Conservation (phyloP, 2,797 vertebrate species). For the Parauchenoglanis ngamensis region DNA sequence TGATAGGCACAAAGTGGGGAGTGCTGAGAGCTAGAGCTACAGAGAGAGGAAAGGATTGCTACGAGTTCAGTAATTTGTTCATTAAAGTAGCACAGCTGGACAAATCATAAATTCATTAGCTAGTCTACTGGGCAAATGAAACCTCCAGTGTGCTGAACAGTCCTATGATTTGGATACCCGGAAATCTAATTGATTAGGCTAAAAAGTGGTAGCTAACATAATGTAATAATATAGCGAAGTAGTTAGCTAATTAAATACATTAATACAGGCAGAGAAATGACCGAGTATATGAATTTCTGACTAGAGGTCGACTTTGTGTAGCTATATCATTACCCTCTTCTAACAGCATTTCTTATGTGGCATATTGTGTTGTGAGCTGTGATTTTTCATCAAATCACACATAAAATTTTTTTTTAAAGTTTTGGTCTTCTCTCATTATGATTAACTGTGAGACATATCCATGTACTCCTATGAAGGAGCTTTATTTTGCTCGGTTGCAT, state of each 20-base stretch:
- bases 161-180: background rate
- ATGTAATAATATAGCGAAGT: background rate
- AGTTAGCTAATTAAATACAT: background rate
- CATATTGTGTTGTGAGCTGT: background rate
- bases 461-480: background rate
- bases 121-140: background rate
- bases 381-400: no score
- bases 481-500: background rate
- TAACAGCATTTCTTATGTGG: background rate
- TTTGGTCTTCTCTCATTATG: background rate
- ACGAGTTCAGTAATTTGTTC: background rate
- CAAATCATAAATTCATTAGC: slow-evolving; percentile 12
- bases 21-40: background rate
- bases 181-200: background rate
- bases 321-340: background rate
- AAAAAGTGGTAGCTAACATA: background rate
- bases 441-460: background rate
- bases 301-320: background rate
- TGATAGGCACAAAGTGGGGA: background rate
- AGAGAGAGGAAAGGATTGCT: background rate
- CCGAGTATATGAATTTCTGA: background rate
- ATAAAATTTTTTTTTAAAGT: background rate
- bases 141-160: background rate
- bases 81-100: background rate
- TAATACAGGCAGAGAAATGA: background rate